Percentiles rank a stretch among this genome's conserved stretches.
phyloP scores from a whole-genome alignment of 2,888 invertebrate species.

The Drosophila prolongata region DNA sequence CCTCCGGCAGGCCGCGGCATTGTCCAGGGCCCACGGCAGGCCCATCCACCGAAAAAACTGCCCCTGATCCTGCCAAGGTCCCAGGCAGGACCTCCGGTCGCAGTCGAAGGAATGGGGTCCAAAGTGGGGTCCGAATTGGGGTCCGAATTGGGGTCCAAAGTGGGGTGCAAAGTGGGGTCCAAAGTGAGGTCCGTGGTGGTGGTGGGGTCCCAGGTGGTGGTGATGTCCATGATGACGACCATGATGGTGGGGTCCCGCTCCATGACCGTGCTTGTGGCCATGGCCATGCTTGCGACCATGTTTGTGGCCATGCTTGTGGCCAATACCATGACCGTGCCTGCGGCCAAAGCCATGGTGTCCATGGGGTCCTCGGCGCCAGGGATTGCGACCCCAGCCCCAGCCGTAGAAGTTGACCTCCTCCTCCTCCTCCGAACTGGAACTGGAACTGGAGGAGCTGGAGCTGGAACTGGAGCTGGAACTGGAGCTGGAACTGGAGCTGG shows the following conservation, averaged over 20 bases:
- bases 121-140: constrained; percentile 32
- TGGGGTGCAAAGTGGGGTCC: constrained; percentile 27
- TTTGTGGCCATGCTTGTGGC: neutral
- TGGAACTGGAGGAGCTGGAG: constrained; percentile 36
- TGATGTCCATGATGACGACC: constrained; percentile 29
- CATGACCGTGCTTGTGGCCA: constrained; percentile 3
- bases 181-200: constrained; percentile 3
- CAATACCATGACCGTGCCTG: neutral
- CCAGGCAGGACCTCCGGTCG: constrained; percentile 8
- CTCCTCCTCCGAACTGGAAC: constrained; percentile 49
- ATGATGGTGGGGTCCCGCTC: neutral
- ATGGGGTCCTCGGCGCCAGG: constrained; percentile 12
- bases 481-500: constrained; percentile 31
- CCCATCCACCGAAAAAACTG: constrained; percentile 69
- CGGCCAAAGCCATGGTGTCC: constrained; percentile 28
- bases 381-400: constrained; percentile 34
- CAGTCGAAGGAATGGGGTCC: constrained; percentile 3
- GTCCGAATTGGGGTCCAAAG: constrained; percentile 37
- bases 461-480: constrained; percentile 28
- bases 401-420: constrained; percentile 15
- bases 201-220: constrained; percentile 28
- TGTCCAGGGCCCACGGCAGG: constrained; percentile 60
- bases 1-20: constrained; percentile 33
- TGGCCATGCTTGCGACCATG: constrained; percentile 34
- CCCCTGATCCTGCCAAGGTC: constrained; percentile 26